A percentile compares a stretch with the other conserved stretches of the same genome.
Conservation (phyloP, 1,140 invertebrate genomes). For the Leucophenga varia region DNA sequence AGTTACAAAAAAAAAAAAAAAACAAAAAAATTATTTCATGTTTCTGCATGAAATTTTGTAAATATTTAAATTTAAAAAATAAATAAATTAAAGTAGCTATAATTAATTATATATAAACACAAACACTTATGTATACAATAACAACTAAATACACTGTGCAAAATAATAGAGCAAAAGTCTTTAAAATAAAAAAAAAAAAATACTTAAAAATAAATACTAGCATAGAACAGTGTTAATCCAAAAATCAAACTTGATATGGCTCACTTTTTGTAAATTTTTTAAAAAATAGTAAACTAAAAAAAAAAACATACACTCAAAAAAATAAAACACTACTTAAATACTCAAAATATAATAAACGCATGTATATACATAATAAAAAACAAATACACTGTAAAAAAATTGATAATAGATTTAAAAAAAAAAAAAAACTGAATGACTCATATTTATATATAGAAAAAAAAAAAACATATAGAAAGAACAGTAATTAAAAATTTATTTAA, state of each 20-base stretch:
- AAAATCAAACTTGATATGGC: no score
- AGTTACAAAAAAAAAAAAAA: not conserved
- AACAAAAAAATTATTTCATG: not conserved
- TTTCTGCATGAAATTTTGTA: not conserved
- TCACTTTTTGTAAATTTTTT: no score
- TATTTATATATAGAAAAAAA: conserved; percentile 21
- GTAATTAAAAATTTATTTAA: conserved; percentile 1
- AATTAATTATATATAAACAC: no score
- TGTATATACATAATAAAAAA: conserved; percentile 21
- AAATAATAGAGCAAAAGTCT: no score
- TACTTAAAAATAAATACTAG: no score
- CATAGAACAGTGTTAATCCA: no score
- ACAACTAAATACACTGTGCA: no score
- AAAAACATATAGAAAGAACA: conserved; percentile 30
- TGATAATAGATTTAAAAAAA: no score
- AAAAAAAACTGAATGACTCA: conserved; percentile 26
- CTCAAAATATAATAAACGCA: conserved; percentile 17
- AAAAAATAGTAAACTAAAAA: no score
- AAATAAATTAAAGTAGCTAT: not conserved
- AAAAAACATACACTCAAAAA: conserved; percentile 27
- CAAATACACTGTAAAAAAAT: conserved; percentile 3
- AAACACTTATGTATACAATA: no score
- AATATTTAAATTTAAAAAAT: not conserved
- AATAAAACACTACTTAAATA: conserved; percentile 17
- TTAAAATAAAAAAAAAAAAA: no score